A percentile compares a stretch with the other conserved stretches of the same genome.
Evolutionary conservation across 2,797 vertebrate species (phyloP).

Genomic region (Oreochromis grahami): DNA sequence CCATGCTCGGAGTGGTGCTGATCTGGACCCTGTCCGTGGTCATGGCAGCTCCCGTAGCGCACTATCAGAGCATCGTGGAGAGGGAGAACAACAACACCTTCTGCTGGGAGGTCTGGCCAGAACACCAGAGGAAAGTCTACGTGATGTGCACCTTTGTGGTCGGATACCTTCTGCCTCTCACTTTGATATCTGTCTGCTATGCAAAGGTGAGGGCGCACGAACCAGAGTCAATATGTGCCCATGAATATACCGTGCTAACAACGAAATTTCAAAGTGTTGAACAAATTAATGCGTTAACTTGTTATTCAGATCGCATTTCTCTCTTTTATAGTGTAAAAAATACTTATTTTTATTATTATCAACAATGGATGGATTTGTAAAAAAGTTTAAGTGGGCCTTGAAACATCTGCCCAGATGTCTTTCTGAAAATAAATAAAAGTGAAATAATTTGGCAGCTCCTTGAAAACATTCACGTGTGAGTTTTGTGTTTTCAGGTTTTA

Average conservation of each 20-base stretch:
- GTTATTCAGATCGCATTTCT: neutral
- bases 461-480: neutral
- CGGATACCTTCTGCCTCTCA: constrained; percentile 87
- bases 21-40: constrained; percentile 88
- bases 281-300: accelerated
- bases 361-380: neutral
- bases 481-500: constrained; percentile 81
- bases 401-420: neutral
- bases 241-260: neutral
- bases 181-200: constrained; percentile 92
- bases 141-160: constrained; percentile 89
- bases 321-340: neutral
- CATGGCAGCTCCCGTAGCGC: constrained; percentile 88
- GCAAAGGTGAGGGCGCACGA: constrained; percentile 81
- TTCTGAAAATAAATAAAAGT: neutral
- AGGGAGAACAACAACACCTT: constrained; percentile 81
- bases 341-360: neutral
- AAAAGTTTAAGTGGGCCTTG: neutral
- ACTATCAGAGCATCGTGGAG: constrained; percentile 85
- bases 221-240: neutral
- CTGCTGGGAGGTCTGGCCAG: constrained; percentile 93
- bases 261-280: neutral
- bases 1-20: constrained; percentile 79
- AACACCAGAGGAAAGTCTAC: constrained; percentile 84
- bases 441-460: neutral